Base-by-base conservation (phyloP, 2,113 vertebrate genomes). In the Pampusana beccarii region DNA sequence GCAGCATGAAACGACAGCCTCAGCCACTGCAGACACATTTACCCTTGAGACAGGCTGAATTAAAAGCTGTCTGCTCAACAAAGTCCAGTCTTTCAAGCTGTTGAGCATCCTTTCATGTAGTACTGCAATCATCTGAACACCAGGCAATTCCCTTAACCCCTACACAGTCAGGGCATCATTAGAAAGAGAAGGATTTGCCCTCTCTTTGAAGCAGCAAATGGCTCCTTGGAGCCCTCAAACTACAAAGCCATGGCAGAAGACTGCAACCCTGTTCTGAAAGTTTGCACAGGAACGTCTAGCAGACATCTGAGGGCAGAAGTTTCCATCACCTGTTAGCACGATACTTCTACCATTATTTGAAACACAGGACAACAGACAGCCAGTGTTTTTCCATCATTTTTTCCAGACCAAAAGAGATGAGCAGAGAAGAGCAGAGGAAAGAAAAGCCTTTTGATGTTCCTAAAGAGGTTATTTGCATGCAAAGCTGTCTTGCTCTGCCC, bases 401-500 rank as follows among this genome's bases (percentile, higher is more conserved):
- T 79, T 92, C 31, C 19, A 66, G 40, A 75, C 5, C 7, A 53
- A 38, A 25, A 36, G 44, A 92, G 61, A 64, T 48, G 40, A 36
- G 64, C 64, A 86, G 67, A 65, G 24, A 19, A 70, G 40, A 79
- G 28, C 29, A 78, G 28, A 31, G 34, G 11, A 71, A 92, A 83
- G 26, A 86, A 88, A 77, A 84, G n/a, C 23, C 58, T 75, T 93
- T 58, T 84, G 77, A 92, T 86, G 77, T 73, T 91, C 78, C 82
- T 92, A 56, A 80, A 90, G 91, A 80, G 31, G 34, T 84, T 92
- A 84, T 94, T 96, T 89, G 75, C 69, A 88, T 84, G 80, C 54
- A 91, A 95, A 86, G 65, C 21, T 80, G 67, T 72, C 75, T 95
- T 96, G 75, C 72, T 96, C 81, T 95, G 67, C 28, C 10, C 71